Evolutionary conservation across 2,888 invertebrate genomes (phyloP), one percentile per base, ranked within the genome.

Genomic region (Spilarctia lutea): DNA sequence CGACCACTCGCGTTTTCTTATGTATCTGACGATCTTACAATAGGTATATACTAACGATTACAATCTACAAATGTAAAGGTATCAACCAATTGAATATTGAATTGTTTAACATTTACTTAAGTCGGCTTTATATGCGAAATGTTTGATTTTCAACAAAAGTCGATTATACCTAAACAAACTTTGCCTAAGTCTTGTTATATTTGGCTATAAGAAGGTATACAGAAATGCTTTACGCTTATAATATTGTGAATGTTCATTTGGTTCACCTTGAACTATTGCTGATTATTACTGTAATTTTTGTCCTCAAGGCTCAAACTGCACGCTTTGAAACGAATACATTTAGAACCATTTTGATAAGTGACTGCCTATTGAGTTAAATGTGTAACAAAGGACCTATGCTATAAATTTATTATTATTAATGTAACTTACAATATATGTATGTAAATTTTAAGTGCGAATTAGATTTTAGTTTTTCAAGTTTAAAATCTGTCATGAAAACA

Each of bases 1-100:
- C 86, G 85, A 77, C 73, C 52, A 39, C 42, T 68, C 65, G 71
- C 70, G 68, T 80, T 88, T 88, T 89, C 84, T 83, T 86, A 81
- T 83, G 80, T 87, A 87, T 87, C 86, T 74, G 76, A 72, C 81
- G 75, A 87, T 81, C 81, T 84, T 45, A 69, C 74, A 79, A 79
- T 84, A 60, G 65, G 80, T 79, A 76, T 60, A n/a, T 75, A 56
- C 67, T 81, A 75, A 68, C 73, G 78, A 84, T 84, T 68, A 77
- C 63, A n/a, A 81, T 84, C 75, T 75, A 69, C 67, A 79, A 79
- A 78, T 79, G 76, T 81, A 65, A 78, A 63, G 30, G 52, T 48
- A 72, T 72, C 66, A 27, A 76, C 73, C 74, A 52, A 75, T 75
- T 79, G 60, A 63, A 67, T 73, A 74, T 76, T 76, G 74, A 76